These are phyloP conservation scores for Melanotaenia nigrans DNA, from an alignment of 2,797 vertebrate species.

Conservation along the genomic window DNA sequence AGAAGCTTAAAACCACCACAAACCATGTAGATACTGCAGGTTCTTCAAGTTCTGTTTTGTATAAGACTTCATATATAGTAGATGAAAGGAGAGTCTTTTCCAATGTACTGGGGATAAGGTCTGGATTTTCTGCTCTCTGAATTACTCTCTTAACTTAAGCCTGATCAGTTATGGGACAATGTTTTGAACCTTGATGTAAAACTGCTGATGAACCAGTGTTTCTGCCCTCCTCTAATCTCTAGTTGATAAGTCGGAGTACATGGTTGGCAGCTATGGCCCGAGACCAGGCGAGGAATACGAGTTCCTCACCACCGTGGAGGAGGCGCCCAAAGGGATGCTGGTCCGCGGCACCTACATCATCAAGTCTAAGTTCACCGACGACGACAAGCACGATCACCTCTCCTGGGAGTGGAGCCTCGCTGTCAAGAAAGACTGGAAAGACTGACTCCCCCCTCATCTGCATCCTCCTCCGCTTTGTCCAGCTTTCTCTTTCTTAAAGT, in stretches of 20 bases:
- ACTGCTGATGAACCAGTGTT: not conserved
- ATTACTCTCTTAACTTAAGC: too few species aligned
- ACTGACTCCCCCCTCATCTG: constrained; percentile 68
- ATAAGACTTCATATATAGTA: too few species aligned
- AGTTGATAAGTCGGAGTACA: constrained; percentile 90
- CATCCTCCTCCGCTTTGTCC: constrained; percentile 40
- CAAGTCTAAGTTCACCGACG: constrained; percentile 96
- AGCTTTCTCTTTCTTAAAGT: constrained; percentile 44
- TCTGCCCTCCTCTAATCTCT: not conserved
- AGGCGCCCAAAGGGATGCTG: constrained; percentile 92
- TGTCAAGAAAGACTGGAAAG: constrained; percentile 98
- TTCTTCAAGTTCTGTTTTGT: too few species aligned
- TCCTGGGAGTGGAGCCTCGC: constrained; percentile 96
- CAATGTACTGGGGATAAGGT: too few species aligned
- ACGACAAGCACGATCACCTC: constrained; percentile 94
- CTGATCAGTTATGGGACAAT: too few species aligned
- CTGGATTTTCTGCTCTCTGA: too few species aligned
- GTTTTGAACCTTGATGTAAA: too few species aligned
- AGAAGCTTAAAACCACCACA: too few species aligned
- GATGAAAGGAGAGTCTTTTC: too few species aligned
- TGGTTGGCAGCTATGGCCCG: constrained; percentile 98
- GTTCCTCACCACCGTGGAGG: constrained; percentile 91
- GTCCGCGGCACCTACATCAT: constrained; percentile 92
- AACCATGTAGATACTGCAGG: too few species aligned
- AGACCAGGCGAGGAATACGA: constrained; percentile 86